phyloP scores from a whole-genome alignment of 2,113 vertebrate species.

The Asarcornis scutulata region DNA sequence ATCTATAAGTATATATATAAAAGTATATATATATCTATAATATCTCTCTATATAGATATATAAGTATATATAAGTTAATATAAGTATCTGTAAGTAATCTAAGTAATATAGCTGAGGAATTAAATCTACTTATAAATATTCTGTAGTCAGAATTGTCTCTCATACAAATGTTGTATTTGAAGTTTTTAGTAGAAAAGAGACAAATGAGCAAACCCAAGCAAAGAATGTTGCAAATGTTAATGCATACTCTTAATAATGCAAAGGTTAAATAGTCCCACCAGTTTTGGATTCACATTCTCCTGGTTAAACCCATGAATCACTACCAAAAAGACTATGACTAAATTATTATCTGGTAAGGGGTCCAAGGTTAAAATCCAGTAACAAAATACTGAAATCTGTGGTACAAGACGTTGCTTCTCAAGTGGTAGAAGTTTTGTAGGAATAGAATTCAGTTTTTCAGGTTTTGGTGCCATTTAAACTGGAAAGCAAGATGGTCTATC shows the following conservation, averaged over 20 bases:
- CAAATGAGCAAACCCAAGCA: neutral
- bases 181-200: neutral
- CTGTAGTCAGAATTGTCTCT: neutral
- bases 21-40: no score
- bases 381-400: neutral
- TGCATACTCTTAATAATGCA: neutral
- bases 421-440: neutral
- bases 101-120: neutral
- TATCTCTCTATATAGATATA: no score
- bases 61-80: no score
- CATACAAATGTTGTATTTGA: neutral
- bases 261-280: neutral
- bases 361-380: neutral
- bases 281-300: neutral
- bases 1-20: no score
- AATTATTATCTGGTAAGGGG: neutral
- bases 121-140: neutral
- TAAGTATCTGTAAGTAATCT: neutral
- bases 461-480: neutral
- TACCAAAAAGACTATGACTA: neutral
- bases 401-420: neutral
- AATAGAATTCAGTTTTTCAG: neutral
- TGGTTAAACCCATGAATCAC: neutral
- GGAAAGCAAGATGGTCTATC: neutral
- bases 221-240: neutral